These are phyloP conservation scores for Rhadinocentrus ornatus DNA, from an alignment of 2,797 vertebrate genomes.

Conservation along the genomic window DNA sequence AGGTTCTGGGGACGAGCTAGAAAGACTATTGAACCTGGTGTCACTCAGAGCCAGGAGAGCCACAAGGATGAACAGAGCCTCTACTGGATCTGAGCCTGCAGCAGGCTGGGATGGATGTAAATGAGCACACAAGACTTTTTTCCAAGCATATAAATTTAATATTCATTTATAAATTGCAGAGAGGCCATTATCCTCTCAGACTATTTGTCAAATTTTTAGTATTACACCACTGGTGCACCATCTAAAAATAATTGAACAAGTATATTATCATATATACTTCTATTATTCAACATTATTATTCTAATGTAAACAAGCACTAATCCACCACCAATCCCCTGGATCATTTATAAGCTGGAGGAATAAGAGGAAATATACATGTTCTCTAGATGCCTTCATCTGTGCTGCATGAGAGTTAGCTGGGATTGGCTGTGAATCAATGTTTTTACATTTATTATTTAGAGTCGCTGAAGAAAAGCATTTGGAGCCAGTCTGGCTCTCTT, in stretches of 20 bases:
- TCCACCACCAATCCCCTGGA: conserved; percentile 52
- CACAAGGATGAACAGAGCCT: conserved; percentile 66
- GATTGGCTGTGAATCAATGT: conserved; percentile 55
- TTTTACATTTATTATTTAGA: conserved; percentile 64
- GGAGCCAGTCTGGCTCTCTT: conserved; percentile 17
- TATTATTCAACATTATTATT: conserved; percentile 51
- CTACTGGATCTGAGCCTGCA: conserved; percentile 70
- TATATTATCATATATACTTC: conserved; percentile 49
- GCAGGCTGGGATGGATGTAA: conserved; percentile 64
- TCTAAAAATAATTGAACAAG: conserved; percentile 46
- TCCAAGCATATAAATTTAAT: conserved; percentile 31
- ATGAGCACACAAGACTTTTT: conserved; percentile 51
- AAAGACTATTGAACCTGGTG: conserved; percentile 80
- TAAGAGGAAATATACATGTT: conserved; percentile 46
- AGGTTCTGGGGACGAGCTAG: conserved; percentile 75
- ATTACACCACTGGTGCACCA: conserved; percentile 24
- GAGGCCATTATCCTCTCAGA: conserved; percentile 30
- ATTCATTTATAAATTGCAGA: conserved; percentile 37
- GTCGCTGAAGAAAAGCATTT: conserved; percentile 46
- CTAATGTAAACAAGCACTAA: conserved; percentile 62
- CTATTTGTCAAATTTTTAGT: conserved; percentile 54
- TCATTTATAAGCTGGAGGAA: conserved; percentile 48
- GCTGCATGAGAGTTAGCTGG: conserved; percentile 24
- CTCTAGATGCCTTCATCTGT: conserved; percentile 49
- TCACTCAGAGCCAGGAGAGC: conserved; percentile 78